phyloP scores from a whole-genome alignment of 2,113 vertebrate species.

The Nesoenas mayeri region DNA sequence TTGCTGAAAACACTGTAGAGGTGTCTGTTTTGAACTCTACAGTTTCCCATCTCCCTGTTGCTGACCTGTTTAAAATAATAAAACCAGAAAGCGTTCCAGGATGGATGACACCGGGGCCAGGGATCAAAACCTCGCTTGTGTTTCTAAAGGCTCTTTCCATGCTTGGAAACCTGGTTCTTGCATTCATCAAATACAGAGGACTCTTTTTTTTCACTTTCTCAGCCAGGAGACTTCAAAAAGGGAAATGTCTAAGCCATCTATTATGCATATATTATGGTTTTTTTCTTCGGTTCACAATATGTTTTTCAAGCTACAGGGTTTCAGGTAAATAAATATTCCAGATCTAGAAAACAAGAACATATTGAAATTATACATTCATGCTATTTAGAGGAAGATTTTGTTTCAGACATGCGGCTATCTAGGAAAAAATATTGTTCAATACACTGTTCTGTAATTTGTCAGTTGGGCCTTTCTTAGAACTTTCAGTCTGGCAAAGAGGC shows the following conservation, averaged over 20 bases:
- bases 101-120: neutral
- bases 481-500: neutral
- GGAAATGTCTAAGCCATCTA: neutral
- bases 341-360: neutral
- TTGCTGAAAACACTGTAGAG: neutral
- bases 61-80: neutral
- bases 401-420: neutral
- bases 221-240: constrained; percentile 5
- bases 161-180: neutral
- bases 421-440: neutral
- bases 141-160: constrained; percentile 5
- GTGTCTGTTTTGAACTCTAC: neutral
- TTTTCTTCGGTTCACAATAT: neutral
- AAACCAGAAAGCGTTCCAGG: neutral
- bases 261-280: neutral
- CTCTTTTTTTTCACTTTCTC: neutral
- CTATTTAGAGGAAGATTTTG: neutral
- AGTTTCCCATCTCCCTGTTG: neutral
- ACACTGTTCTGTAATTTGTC: neutral
- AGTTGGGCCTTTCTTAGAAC: neutral
- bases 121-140: neutral
- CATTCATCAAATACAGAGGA: neutral
- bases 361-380: neutral
- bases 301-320: neutral
- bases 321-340: constrained; percentile 11